A percentile compares a stretch with the other conserved stretches of the same genome.
These are phyloP conservation scores for Holacanthus passer DNA, from an alignment of 2,113 vertebrate genomes.

Conservation along the genomic window DNA sequence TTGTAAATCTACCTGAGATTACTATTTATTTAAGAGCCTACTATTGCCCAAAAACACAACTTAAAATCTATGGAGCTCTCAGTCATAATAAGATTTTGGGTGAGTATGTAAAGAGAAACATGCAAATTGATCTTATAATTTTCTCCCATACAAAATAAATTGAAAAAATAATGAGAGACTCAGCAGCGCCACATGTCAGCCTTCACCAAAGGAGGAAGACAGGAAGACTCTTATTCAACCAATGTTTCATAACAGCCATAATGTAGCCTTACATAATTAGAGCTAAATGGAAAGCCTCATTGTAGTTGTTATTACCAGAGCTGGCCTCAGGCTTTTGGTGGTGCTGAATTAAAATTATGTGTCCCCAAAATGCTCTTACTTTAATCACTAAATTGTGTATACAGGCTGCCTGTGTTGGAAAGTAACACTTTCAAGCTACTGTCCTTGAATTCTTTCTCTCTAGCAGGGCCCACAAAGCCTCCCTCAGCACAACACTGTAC, in stretches of 20 bases:
- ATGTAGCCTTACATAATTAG: conserved; percentile 20
- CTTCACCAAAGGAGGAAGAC: neutral
- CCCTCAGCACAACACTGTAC: conserved; percentile 61
- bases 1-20: too few relatives aligned
- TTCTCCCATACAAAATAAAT: neutral
- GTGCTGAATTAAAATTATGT: conserved; percentile 26
- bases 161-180: neutral
- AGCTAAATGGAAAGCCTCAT: conserved; percentile 32
- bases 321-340: neutral
- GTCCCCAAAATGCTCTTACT: conserved; percentile 24
- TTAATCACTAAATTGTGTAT: conserved; percentile 15
- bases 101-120: conserved; percentile 1
- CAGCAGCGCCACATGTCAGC: neutral
- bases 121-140: conserved; percentile 12
- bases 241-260: conserved; percentile 17
- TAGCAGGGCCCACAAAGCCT: conserved; percentile 72
- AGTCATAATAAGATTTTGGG: neutral
- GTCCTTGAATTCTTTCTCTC: conserved; percentile 80
- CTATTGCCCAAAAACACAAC: neutral
- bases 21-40: neutral
- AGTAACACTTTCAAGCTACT: conserved; percentile 11
- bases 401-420: neutral
- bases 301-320: conserved; percentile 29
- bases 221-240: conserved; percentile 1
- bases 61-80: neutral